Evolutionary conservation across 2,113 vertebrate species (phyloP).

Genomic region (Rattus rattus): DNA sequence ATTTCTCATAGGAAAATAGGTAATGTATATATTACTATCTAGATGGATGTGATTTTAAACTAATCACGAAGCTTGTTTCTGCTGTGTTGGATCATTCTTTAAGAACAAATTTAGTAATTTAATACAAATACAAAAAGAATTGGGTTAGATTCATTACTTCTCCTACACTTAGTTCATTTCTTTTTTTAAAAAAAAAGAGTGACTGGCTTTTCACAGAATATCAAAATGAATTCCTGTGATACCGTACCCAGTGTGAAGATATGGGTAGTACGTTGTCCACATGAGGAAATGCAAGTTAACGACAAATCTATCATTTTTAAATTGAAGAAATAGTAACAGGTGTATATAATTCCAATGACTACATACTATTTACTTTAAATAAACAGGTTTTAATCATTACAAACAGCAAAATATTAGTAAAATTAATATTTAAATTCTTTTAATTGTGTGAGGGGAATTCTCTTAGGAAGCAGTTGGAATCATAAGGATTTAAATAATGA

Average conservation of each 20-base stretch:
- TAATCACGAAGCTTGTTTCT: neutral
- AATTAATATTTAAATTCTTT: neutral
- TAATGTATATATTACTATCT: neutral
- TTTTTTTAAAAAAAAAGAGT: too few relatives aligned
- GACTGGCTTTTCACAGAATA: neutral
- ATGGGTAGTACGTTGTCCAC: neutral
- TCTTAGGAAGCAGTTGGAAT: neutral
- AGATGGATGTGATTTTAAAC: neutral
- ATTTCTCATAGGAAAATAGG: neutral
- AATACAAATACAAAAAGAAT: neutral
- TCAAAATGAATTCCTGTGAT: neutral
- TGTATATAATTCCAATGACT: neutral
- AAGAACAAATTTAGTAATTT: neutral
- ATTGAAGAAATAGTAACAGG: neutral
- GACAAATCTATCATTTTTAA: slow-evolving; percentile 2
- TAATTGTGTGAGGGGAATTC: neutral
- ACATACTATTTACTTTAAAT: neutral
- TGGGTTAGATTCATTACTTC: neutral
- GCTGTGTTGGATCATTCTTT: neutral
- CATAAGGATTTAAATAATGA: neutral
- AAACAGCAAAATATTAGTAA: neutral
- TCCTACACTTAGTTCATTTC: neutral
- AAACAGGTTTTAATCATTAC: neutral
- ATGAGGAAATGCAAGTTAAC: neutral
- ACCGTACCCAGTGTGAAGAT: neutral